phyloP scores from a whole-genome alignment of 2,113 vertebrate genomes.

The Hippolais icterina region DNA sequence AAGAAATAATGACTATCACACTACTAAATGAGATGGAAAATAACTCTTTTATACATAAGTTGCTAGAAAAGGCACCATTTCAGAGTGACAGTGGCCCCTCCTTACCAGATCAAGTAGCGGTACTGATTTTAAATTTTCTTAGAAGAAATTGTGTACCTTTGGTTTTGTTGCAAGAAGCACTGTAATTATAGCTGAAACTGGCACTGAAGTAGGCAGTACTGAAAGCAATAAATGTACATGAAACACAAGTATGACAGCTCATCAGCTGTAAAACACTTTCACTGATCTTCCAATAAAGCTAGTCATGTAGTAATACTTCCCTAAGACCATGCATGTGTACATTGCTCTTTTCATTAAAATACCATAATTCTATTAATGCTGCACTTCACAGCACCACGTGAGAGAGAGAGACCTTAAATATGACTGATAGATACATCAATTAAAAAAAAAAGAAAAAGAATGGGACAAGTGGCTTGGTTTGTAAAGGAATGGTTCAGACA shows the following conservation, averaged over 20 bases:
- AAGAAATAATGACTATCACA: neutral
- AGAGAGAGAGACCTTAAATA: neutral
- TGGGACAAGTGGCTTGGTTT: neutral
- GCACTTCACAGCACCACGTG: neutral
- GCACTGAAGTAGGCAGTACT: neutral
- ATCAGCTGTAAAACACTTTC: neutral
- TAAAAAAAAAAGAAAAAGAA: neutral
- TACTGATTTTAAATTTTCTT: neutral
- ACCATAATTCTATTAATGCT: neutral
- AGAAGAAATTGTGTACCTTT: constrained; percentile 4
- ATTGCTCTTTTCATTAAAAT: neutral
- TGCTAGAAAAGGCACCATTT: neutral
- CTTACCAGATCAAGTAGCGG: neutral
- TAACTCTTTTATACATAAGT: neutral
- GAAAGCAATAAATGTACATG: neutral
- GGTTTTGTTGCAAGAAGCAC: neutral
- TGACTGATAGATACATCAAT: neutral
- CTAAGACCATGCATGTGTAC: neutral
- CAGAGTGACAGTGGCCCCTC: neutral
- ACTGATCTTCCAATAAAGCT: neutral
- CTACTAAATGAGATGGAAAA: neutral
- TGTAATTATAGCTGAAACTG: neutral
- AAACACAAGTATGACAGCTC: neutral
- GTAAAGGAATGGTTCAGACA: neutral
- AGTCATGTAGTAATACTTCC: neutral